Base-by-base conservation (phyloP, 2,888 invertebrate species). In the Temnothorax ravouxi region DNA sequence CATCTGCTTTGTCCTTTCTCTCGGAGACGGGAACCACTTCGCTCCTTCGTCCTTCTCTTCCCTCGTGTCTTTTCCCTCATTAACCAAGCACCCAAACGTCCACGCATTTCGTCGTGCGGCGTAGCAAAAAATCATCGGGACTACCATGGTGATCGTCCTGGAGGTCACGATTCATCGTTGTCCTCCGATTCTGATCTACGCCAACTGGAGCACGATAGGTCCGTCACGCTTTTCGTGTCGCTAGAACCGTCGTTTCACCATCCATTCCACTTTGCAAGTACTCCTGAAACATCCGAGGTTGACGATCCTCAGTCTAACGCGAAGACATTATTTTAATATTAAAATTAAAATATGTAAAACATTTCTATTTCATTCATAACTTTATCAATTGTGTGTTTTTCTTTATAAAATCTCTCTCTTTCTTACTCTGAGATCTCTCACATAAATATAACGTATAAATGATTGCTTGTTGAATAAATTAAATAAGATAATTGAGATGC, bases 211-310 rank as follows among this genome's bases (percentile, higher is more conserved):
- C 86, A 84, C 87, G 86, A 72, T 86, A 87, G 77, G 79, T 87
- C 72, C 83, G 72, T 85, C 84, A 84, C 84, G 85, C 75, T 86
- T 83, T 75, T 87, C 84, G 72, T 86, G 83, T 85, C 85, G 86
- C 86, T 86, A 86, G 88, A 91, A 88, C 85, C 88, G 84, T 85
- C 88, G 79, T 89, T 86, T 84, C 86, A 84, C 54, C 84, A 83
- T 84, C 85, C 87, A 86, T 69, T 85, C 83, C 83, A 69, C 79
- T 77, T 81, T 76, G 88, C 84, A 74, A 87, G 83, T 87, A 88
- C 90, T 91, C 71, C 90, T 91, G 90, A 59, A 90, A 91, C 81
- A 85, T 77, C 80, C 83, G 29, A 71, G 38, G 21, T 83, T 54
- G 21, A 11, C 80, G 34, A 61, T 61, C 56, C 52, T 66, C 47